Percentiles rank a stretch among this genome's conserved stretches.
These are phyloP conservation scores for Ariopsis seemanni DNA, from an alignment of 2,113 vertebrate genomes.

Conservation along the genomic window DNA sequence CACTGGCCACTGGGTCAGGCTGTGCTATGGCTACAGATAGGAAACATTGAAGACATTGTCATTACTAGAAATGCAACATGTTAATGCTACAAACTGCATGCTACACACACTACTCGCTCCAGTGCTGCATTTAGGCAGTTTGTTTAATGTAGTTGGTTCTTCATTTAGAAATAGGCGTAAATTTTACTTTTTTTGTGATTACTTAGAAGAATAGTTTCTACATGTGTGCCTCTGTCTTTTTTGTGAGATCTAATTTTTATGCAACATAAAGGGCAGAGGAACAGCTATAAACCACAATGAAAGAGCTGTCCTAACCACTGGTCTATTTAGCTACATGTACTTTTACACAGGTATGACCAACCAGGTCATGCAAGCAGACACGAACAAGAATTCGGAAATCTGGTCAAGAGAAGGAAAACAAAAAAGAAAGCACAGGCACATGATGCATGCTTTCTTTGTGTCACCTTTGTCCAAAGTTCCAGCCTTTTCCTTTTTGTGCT, in stretches of 20 bases:
- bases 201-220: not conserved
- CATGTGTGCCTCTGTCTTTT: not conserved
- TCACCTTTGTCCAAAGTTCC: conserved; percentile 87
- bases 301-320: not conserved
- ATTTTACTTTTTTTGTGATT: not conserved
- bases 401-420: not conserved
- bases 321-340: not conserved
- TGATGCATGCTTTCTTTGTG: conserved; percentile 41
- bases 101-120: not conserved
- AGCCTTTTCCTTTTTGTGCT: conserved; percentile 90
- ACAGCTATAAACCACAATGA: conserved; percentile 22
- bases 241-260: conserved; percentile 30
- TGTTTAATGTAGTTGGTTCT: not conserved
- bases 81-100: not conserved
- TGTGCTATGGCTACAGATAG: conserved; percentile 73
- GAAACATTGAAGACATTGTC: not conserved
- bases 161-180: not conserved
- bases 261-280: conserved; percentile 16
- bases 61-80: not conserved
- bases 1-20: conserved; percentile 76
- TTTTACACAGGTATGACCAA: not conserved
- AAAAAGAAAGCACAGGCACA: conserved; percentile 39
- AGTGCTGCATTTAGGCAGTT: not conserved
- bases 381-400: not conserved
- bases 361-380: not conserved